These are phyloP conservation scores for Cheumatopsyche charites DNA, from an alignment of 1,140 invertebrate genomes.

Conservation along the genomic window DNA sequence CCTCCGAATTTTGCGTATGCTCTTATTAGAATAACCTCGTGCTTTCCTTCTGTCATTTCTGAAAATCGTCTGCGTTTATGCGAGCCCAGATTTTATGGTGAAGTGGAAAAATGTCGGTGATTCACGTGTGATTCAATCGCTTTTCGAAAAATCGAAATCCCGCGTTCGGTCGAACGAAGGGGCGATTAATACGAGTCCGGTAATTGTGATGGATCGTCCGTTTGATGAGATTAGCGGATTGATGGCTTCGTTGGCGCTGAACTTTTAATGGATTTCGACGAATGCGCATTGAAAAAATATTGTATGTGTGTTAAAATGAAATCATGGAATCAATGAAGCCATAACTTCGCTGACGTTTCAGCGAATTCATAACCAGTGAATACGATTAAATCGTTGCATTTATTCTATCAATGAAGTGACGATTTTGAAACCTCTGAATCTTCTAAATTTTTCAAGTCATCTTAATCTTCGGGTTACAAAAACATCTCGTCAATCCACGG, in stretches of 20 bases:
- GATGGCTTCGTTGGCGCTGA: conserved; percentile 35
- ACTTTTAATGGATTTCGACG: conserved; percentile 38
- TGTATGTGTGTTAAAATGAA: too few relatives aligned
- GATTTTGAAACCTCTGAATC: too few relatives aligned
- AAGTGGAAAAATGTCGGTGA: background rate
- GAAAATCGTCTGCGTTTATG: too few relatives aligned
- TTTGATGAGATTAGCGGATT: conserved; percentile 39
- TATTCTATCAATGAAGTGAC: too few relatives aligned
- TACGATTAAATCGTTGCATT: too few relatives aligned
- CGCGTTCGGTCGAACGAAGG: conserved; percentile 1
- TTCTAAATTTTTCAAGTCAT: too few relatives aligned
- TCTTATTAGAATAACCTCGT: conserved; percentile 1
- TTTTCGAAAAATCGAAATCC: conserved; percentile 9
- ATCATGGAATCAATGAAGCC: too few relatives aligned
- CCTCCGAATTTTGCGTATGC: background rate
- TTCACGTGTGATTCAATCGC: background rate
- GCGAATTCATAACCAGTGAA: too few relatives aligned
- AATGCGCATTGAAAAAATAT: conserved; percentile 26
- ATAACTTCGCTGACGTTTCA: too few relatives aligned
- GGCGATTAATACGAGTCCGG: conserved; percentile 34
- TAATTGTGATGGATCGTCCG: conserved; percentile 41
- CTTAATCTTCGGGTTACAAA: too few relatives aligned
- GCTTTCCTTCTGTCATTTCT: conserved; percentile 3
- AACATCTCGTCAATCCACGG: too few relatives aligned
- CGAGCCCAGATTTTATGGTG: background rate